A percentile compares a stretch with the other conserved stretches of the same genome.
phyloP scores from a whole-genome alignment of 2,113 vertebrate genomes.

The Corythornis cristatus region DNA sequence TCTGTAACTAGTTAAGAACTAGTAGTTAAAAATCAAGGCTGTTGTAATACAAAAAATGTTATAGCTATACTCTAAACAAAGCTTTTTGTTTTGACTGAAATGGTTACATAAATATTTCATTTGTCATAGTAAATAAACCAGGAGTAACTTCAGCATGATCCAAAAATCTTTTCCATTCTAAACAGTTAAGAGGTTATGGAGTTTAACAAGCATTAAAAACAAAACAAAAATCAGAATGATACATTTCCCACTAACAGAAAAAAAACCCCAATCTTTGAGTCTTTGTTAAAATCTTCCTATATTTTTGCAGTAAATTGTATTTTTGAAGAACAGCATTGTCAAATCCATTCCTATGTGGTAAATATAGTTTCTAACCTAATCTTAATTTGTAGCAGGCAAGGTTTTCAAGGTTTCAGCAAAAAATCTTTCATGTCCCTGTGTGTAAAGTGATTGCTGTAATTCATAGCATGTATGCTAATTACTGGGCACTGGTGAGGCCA shows the following conservation, averaged over 20 bases:
- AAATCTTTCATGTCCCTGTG: not conserved
- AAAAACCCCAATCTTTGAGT: not conserved
- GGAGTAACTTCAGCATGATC: not conserved
- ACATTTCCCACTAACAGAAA: not conserved
- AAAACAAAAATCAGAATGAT: not conserved
- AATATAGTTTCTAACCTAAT: not conserved
- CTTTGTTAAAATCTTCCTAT: not conserved
- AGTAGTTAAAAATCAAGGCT: not conserved
- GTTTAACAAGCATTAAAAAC: not conserved
- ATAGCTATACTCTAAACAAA: not conserved
- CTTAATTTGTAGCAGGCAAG: not conserved
- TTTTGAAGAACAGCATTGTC: not conserved
- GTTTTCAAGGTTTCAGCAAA: not conserved
- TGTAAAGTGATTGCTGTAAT: not conserved
- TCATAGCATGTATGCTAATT: not conserved
- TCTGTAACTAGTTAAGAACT: not conserved
- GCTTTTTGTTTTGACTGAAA: constrained; percentile 4
- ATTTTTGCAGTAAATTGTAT: not conserved
- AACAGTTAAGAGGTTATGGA: not conserved
- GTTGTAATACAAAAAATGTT: not conserved
- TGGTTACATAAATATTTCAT: not conserved
- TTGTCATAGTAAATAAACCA: not conserved
- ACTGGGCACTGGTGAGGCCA: too few species aligned
- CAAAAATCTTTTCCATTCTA: not conserved
- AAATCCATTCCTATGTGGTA: not conserved